These are phyloP conservation scores for Agrilus cyanescens DNA, from an alignment of 2,888 invertebrate genomes.

Conservation along the genomic window DNA sequence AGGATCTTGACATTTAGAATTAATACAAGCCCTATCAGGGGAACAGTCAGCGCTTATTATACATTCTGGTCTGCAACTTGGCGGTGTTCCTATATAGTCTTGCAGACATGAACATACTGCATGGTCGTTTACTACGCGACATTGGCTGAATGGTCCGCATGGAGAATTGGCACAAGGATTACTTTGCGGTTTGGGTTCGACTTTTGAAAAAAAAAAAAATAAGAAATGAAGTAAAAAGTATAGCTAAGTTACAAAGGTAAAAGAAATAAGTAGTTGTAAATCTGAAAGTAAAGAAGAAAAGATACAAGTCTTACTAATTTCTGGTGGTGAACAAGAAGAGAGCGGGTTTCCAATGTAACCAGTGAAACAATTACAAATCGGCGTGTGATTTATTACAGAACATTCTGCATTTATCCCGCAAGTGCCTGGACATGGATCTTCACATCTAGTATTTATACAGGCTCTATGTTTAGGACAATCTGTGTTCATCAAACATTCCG, in stretches of 20 bases:
- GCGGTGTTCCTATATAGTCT: slow-evolving; percentile 67
- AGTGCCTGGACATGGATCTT: slow-evolving; percentile 70
- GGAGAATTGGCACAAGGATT: slow-evolving; percentile 58
- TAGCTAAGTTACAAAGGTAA: background rate
- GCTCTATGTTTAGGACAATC: slow-evolving; percentile 68
- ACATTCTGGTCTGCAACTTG: slow-evolving; percentile 68
- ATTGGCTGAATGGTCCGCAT: slow-evolving; percentile 71
- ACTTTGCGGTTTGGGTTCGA: slow-evolving; percentile 25
- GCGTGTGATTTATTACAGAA: slow-evolving; percentile 69
- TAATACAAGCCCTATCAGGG: slow-evolving; percentile 67
- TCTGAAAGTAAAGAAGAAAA: slow-evolving; percentile 4
- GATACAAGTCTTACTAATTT: slow-evolving; percentile 28
- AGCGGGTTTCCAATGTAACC: slow-evolving; percentile 73
- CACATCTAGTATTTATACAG: slow-evolving; percentile 74
- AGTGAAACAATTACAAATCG: slow-evolving; percentile 60
- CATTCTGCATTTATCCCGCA: slow-evolving; percentile 79
- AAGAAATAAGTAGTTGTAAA: background rate
- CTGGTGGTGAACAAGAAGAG: slow-evolving; percentile 53
- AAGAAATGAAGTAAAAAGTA: slow-evolving; percentile 7
- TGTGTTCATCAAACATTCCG: slow-evolving; percentile 79
- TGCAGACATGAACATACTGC: slow-evolving; percentile 72
- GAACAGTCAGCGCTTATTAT: slow-evolving; percentile 73
- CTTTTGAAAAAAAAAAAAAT: slow-evolving; percentile 18
- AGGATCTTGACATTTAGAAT: slow-evolving; percentile 69
- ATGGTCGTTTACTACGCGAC: slow-evolving; percentile 57